phyloP scores from a whole-genome alignment of 1,140 invertebrate species.

The Drosophila pectinifera region DNA sequence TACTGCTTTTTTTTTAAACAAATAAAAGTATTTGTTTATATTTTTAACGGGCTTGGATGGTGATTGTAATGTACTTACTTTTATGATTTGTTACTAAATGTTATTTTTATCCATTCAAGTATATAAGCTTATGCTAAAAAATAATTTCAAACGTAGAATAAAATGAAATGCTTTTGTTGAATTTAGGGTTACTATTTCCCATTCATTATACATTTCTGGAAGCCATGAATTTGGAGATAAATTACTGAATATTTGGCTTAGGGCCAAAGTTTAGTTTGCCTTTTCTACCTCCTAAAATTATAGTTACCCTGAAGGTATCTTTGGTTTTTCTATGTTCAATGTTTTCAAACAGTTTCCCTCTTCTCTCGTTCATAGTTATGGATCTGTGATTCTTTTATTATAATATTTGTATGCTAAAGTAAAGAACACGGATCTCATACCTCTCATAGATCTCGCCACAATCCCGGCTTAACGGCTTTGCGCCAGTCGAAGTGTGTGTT shows the following conservation, averaged over 20 bases:
- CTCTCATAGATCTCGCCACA: not conserved
- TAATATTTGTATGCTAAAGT: not conserved
- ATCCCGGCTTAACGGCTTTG: constrained; percentile 26
- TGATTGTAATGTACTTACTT: not conserved
- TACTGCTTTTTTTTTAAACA: constrained; percentile 12
- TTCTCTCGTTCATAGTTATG: not conserved
- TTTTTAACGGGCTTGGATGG: constrained; percentile 3
- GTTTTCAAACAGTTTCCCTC: not conserved
- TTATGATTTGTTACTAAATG: not conserved
- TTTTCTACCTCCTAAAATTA: too few species aligned
- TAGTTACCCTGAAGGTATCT: too few species aligned
- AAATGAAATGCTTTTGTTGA: not conserved
- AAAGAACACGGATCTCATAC: not conserved
- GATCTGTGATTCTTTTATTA: not conserved
- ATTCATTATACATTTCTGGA: too few species aligned
- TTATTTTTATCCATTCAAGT: not conserved
- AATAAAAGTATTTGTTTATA: constrained; percentile 10
- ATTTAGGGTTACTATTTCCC: too few species aligned
- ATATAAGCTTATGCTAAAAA: not conserved
- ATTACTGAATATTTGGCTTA: too few species aligned
- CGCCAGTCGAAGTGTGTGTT: constrained; percentile 4
- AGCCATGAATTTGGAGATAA: too few species aligned
- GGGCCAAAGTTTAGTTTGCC: too few species aligned
- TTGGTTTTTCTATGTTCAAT: too few species aligned
- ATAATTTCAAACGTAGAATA: too few species aligned